Percentiles rank a stretch among this genome's conserved stretches.
These are phyloP conservation scores for Tricholaema leucomelas DNA, from an alignment of 2,113 vertebrate genomes.

Conservation along the genomic window DNA sequence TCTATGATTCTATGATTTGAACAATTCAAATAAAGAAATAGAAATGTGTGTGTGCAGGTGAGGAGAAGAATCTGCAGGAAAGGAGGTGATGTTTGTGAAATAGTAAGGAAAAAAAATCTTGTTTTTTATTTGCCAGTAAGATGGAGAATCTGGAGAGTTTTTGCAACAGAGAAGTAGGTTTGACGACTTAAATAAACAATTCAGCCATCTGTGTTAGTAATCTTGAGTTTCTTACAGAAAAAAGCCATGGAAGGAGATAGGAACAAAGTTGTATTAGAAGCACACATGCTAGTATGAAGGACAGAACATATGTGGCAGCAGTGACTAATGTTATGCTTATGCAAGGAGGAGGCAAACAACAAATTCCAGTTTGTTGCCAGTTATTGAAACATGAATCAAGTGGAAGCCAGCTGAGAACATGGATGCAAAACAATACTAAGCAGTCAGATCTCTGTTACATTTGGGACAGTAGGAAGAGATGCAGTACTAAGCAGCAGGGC, in stretches of 20 bases:
- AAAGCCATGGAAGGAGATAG: neutral
- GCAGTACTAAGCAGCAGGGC: neutral
- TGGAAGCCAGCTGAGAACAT: neutral
- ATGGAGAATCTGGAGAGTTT: neutral
- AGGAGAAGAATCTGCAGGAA: neutral
- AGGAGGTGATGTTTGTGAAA: neutral
- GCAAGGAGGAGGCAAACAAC: neutral
- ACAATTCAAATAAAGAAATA: neutral
- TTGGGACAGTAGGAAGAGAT: neutral
- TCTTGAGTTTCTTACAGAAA: neutral
- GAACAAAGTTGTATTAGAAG: neutral
- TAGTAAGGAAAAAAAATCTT: neutral
- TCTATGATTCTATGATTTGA: neutral
- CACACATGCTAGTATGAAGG: neutral
- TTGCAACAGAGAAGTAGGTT: neutral
- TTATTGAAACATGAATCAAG: neutral
- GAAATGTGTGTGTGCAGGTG: neutral
- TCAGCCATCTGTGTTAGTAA: neutral
- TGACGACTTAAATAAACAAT: neutral
- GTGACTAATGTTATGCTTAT: neutral
- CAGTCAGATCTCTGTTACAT: neutral
- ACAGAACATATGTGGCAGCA: neutral
- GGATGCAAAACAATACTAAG: neutral
- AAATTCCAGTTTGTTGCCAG: neutral
- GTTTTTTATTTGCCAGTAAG: neutral